Evolutionary conservation across 2,113 vertebrate species (phyloP).

Genomic region (Corydoras sp.): DNA sequence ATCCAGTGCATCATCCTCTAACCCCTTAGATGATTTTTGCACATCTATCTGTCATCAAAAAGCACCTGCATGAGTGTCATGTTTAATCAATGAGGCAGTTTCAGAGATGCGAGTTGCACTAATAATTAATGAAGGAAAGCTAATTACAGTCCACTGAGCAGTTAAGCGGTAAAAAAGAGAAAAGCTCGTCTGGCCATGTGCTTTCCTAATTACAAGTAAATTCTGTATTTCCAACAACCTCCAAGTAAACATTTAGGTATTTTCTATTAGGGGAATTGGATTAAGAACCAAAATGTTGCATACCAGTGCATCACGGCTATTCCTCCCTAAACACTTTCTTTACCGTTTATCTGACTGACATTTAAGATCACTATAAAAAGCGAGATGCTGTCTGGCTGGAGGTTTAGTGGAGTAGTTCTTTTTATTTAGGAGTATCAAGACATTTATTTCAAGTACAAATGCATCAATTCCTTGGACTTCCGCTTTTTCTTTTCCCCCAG

Average conservation of each 20-base stretch:
- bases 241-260: conserved; percentile 15
- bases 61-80: conserved; percentile 30
- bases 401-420: not conserved
- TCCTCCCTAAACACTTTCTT: not conserved
- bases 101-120: conserved; percentile 29
- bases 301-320: not conserved
- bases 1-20: conserved; percentile 6
- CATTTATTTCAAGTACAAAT: not conserved
- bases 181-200: not conserved
- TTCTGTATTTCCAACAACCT: conserved; percentile 7
- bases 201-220: conserved; percentile 4
- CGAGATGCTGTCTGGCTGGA: conserved; percentile 5
- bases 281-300: conserved; percentile 9
- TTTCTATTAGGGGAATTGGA: conserved; percentile 1
- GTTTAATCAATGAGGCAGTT: conserved; percentile 38
- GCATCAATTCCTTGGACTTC: not conserved
- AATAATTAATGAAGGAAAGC: conserved; percentile 42
- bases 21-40: conserved; percentile 30
- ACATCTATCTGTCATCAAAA: conserved; percentile 37
- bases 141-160: conserved; percentile 31
- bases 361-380: not conserved
- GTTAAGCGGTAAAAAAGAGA: conserved; percentile 2
- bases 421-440: not conserved
- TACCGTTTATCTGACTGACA: conserved; percentile 15
- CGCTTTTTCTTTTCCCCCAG: too few relatives aligned